Percentiles rank a stretch among this genome's conserved stretches.
These are phyloP conservation scores for Oedothorax gibbosus DNA, from an alignment of 1,140 invertebrate species.

Conservation along the genomic window DNA sequence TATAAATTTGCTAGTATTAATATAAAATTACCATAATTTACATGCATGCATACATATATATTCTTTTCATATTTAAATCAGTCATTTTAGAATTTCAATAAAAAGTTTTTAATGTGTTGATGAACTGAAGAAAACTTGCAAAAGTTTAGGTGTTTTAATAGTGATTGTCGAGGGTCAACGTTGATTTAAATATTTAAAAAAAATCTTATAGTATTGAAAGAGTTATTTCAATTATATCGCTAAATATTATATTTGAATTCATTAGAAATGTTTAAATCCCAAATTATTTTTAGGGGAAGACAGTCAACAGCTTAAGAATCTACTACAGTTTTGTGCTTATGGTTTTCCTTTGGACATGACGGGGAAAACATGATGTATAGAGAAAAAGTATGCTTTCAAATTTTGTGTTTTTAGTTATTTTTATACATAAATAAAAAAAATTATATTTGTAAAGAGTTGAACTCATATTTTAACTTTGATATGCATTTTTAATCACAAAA, in stretches of 20 bases:
- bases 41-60: no score
- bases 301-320: neutral
- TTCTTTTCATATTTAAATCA: no score
- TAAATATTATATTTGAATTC: neutral
- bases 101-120: neutral
- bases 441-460: neutral
- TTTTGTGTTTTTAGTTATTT: neutral
- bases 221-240: no score
- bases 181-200: neutral
- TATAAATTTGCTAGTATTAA: no score
- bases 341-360: neutral
- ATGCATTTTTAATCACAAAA: neutral
- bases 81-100: no score
- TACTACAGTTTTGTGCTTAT: constrained; percentile 6
- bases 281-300: neutral
- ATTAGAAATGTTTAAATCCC: no score
- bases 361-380: neutral
- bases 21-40: no score
- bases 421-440: neutral
- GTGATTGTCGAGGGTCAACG: neutral
- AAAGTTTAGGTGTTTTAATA: neutral
- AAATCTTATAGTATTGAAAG: neutral
- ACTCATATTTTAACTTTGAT: neutral
- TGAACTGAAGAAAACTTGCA: neutral
- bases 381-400: neutral